Conservation (phyloP, 2,797 vertebrate species). For the Acanthurus leucopareius region DNA sequence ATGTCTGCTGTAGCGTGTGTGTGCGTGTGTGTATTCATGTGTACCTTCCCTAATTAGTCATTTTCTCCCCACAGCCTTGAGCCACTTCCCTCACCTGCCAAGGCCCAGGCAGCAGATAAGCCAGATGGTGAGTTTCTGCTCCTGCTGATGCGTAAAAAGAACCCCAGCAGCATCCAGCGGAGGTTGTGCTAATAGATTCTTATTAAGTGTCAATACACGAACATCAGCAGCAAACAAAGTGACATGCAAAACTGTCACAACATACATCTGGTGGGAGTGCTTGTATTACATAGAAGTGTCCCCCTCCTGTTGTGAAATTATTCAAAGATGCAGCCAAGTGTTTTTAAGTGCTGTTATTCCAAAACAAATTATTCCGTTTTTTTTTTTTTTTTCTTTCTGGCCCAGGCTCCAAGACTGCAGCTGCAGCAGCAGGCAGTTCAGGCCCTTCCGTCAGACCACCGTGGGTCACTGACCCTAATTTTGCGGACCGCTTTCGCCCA, state of each 20-base stretch:
- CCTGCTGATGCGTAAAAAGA: constrained; percentile 67
- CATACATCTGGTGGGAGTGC: constrained; percentile 29
- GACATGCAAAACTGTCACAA: constrained; percentile 31
- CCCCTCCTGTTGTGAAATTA: constrained; percentile 19
- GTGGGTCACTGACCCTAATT: constrained; percentile 94
- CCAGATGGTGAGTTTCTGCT: constrained; percentile 83
- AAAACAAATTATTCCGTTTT: constrained; percentile 4
- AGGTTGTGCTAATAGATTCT: constrained; percentile 69
- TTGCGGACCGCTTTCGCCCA: constrained; percentile 94
- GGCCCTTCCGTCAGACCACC: constrained; percentile 90
- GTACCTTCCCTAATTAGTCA: constrained; percentile 72
- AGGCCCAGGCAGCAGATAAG: constrained; percentile 80
- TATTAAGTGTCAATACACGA: constrained; percentile 64
- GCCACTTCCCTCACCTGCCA: constrained; percentile 80
- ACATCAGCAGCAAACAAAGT: constrained; percentile 26
- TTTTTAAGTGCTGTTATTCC: neutral
- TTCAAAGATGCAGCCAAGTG: constrained; percentile 34
- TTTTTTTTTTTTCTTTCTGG: neutral
- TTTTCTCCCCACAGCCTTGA: constrained; percentile 82
- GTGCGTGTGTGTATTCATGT: constrained; percentile 17
- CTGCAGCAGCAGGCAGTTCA: constrained; percentile 46
- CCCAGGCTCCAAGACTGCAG: constrained; percentile 69
- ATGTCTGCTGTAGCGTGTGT: constrained; percentile 17
- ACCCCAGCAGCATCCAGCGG: constrained; percentile 58
- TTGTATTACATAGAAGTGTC: constrained; percentile 28